Conservation (phyloP, 2,113 vertebrate genomes). For the Nothocercus nigrocapillus region DNA sequence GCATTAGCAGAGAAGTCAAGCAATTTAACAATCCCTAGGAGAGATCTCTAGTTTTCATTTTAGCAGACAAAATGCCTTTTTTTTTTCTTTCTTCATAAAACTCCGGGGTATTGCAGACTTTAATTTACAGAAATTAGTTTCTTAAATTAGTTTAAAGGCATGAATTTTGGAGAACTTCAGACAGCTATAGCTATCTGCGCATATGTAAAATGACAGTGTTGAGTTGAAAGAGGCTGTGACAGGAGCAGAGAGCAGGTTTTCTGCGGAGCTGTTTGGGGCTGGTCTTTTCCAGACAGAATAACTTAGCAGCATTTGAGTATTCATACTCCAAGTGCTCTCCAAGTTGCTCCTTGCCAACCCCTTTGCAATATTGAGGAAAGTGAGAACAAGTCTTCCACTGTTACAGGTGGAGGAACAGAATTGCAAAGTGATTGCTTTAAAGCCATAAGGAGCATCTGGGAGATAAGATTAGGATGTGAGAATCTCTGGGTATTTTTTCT, state of each 20-base stretch:
- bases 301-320: not conserved
- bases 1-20: not conserved
- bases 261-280: not conserved
- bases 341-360: not conserved
- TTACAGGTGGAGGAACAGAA: not conserved
- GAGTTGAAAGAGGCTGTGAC: not conserved
- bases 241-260: not conserved
- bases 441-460: not conserved
- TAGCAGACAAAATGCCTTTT: not conserved
- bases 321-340: not conserved
- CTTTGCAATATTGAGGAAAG: not conserved
- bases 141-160: not conserved
- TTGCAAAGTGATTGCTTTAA: not conserved
- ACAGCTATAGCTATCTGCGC: not conserved
- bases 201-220: not conserved
- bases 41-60: not conserved
- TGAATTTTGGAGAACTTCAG: not conserved
- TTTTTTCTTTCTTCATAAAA: not conserved
- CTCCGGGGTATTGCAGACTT: not conserved
- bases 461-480: not conserved
- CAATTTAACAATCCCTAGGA: not conserved
- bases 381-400: fast-evolving
- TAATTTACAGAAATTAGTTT: conserved; percentile 6
- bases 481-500: not conserved
- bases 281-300: not conserved